Evolutionary conservation across 2,888 invertebrate species (phyloP), one percentile per base, ranked within the genome.

Genomic region (Amblyjoppa proteus): DNA sequence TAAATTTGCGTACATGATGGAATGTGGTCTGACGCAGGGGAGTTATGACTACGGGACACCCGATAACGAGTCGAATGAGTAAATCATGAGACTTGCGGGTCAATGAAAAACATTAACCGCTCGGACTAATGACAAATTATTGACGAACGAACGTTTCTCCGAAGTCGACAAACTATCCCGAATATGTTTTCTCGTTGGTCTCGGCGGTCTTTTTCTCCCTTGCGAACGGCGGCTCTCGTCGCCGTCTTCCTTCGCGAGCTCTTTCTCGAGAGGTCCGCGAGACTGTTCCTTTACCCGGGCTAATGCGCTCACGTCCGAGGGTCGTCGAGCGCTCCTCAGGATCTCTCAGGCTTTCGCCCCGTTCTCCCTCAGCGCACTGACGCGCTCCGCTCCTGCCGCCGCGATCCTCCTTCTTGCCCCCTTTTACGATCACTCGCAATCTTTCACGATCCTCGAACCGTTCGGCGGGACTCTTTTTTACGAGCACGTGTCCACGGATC

Each of bases 351-450:
- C 56, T 56, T 25, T 56, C 56, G n/a, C 56, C 9, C 28, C 20
- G 53, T 58, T 58, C 13, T 13, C 25, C 1, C 25, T 3, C 28
- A 20, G 58, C 11, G 20, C 28, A 20, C 20, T 4, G 11, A 28
- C 25, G 25, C 58, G 20, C 58, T 66, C 28, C 70, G 66, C 70
- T 83, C 38, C 38, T 79, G 74, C 69, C 58, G 64, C 82, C 70
- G 68, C 71, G 28, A 11, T 64, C 51, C 81, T 73, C 56, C 74
- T 66, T 13, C 51, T 41, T 25, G 68, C 56, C 45, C 45, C 53
- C 56, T 80, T 90, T 89, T 89, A 90, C 88, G 89, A 90, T 86
- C 84, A 78, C 84, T 83, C 88, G 83, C 87, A 86, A 80, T 85
- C 80, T 83, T 90, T 90, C 88, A 89, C 71, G 88, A 88, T 81